Evolutionary conservation across 2,797 vertebrate species (phyloP).

Genomic region (Phalanger gymnotis): DNA sequence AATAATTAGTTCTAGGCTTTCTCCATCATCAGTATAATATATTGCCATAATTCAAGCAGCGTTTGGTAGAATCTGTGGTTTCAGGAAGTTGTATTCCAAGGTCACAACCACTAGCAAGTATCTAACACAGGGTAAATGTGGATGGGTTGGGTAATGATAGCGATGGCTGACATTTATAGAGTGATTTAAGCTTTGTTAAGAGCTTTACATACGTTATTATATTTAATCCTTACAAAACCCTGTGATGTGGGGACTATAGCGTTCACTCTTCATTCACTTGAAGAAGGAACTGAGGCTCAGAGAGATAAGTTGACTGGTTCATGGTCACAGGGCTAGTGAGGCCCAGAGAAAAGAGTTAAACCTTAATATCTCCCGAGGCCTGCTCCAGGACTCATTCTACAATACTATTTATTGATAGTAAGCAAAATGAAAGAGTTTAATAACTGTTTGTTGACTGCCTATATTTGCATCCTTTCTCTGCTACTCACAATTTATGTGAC

Average conservation of each 20-base stretch:
- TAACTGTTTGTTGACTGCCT: background rate
- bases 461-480: background rate
- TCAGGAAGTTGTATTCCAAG: slow-evolving; percentile 70
- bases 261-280: too few species aligned
- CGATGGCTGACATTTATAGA: background rate
- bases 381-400: background rate
- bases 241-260: too few species aligned
- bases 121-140: background rate
- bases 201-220: background rate
- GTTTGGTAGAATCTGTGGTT: slow-evolving; percentile 60
- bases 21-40: slow-evolving; percentile 32
- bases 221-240: background rate
- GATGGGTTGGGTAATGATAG: background rate
- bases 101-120: slow-evolving; percentile 66
- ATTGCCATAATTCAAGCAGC: slow-evolving; percentile 67
- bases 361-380: too few species aligned
- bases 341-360: too few species aligned
- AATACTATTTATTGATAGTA: background rate
- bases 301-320: background rate
- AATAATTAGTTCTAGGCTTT: slow-evolving; percentile 57
- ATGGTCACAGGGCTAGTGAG: background rate
- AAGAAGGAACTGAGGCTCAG: background rate
- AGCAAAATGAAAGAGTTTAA: background rate
- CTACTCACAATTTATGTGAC: background rate
- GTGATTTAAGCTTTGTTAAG: background rate